These are phyloP conservation scores for Plecotus auritus DNA, from an alignment of 2,113 vertebrate species.

Conservation along the genomic window DNA sequence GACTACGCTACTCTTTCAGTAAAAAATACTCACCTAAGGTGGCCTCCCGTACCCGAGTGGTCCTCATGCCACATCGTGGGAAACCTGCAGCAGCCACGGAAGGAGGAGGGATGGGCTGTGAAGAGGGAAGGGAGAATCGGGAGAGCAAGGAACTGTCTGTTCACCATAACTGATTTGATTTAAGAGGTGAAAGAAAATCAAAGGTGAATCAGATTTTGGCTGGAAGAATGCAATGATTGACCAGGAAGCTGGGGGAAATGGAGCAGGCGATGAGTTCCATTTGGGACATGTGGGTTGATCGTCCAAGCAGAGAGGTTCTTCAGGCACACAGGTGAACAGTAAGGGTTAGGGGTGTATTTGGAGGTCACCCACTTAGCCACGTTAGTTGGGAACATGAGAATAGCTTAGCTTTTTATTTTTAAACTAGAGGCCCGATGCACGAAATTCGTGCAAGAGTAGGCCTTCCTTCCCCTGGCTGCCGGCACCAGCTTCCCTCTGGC, in stretches of 20 bases:
- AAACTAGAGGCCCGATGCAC: too few species aligned
- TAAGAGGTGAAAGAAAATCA: background rate
- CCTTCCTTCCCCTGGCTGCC: too few species aligned
- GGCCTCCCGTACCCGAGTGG: background rate
- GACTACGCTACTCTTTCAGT: background rate
- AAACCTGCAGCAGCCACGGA: background rate
- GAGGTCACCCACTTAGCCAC: background rate
- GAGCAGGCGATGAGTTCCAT: background rate
- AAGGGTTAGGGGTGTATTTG: background rate
- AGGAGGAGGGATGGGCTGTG: background rate
- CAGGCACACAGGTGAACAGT: background rate
- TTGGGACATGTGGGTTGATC: background rate
- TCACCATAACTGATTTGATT: background rate
- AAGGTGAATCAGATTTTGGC: background rate
- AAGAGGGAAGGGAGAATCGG: background rate
- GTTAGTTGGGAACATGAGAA: background rate
- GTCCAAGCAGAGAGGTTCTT: background rate
- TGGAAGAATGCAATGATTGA: background rate
- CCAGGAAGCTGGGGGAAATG: background rate
- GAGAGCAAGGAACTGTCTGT: background rate
- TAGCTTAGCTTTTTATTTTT: background rate
- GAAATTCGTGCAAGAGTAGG: too few species aligned
- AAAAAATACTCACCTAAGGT: background rate
- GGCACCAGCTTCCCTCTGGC: too few species aligned
- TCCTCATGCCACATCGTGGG: rapidly evolving